Evolutionary conservation across 2,113 vertebrate genomes (phyloP).

Genomic region (Jacana jacana): DNA sequence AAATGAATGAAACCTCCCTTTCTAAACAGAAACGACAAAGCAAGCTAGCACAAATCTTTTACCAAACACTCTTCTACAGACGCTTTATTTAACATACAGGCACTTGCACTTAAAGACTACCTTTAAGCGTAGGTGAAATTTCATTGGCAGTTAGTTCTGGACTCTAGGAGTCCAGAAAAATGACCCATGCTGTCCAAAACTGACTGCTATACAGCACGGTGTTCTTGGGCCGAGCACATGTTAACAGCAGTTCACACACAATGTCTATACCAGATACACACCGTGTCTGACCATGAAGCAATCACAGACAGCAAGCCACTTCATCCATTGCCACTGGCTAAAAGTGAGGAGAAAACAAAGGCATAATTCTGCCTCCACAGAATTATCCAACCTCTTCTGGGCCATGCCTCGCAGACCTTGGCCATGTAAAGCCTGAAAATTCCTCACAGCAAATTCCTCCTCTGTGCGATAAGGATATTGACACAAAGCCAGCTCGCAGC

Average conservation of each 20-base stretch:
- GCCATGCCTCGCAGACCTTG: background rate
- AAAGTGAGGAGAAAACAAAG: background rate
- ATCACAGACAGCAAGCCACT: background rate
- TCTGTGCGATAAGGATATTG: background rate
- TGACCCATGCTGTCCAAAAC: background rate
- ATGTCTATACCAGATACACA: background rate
- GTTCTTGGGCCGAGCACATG: background rate
- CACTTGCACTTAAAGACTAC: background rate
- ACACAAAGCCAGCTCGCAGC: constrained; percentile 3
- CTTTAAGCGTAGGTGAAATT: background rate
- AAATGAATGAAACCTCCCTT: background rate
- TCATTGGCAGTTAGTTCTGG: background rate
- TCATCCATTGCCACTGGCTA: background rate
- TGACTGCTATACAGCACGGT: too few relatives aligned
- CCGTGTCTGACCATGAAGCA: background rate
- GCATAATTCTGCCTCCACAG: background rate
- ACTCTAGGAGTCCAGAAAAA: background rate
- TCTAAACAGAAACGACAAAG: background rate
- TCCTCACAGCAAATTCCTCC: constrained; percentile 2
- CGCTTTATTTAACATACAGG: background rate
- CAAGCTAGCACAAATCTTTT: background rate
- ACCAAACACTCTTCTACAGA: background rate
- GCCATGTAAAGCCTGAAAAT: background rate
- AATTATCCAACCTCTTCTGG: background rate
- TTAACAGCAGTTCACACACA: background rate